phyloP scores from a whole-genome alignment of 2,888 invertebrate genomes.

The Orchestes rusci region DNA sequence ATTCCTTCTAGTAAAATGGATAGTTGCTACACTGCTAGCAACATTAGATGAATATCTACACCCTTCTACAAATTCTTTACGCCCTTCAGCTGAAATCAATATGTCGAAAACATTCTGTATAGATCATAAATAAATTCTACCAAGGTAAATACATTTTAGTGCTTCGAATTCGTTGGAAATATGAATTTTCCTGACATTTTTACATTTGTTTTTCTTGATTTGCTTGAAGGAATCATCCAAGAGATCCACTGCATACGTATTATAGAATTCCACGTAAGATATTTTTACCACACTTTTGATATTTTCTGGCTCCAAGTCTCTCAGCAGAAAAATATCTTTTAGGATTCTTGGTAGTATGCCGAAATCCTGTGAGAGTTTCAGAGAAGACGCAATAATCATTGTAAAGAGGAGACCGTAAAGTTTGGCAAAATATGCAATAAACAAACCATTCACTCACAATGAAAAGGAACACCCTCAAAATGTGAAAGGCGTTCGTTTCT shows the following conservation, averaged over 20 bases:
- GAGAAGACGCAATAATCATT: background rate
- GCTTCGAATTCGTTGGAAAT: slow-evolving; percentile 35
- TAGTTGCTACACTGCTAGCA: slow-evolving; percentile 41
- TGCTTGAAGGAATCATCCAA: slow-evolving; percentile 33
- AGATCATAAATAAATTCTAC: no score
- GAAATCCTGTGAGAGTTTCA: slow-evolving; percentile 24
- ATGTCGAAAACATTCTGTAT: no score
- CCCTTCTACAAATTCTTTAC: slow-evolving; percentile 34
- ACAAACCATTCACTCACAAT: no score
- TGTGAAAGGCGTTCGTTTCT: background rate
- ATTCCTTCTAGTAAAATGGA: slow-evolving; percentile 36
- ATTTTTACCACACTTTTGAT: slow-evolving; percentile 38
- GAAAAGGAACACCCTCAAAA: no score
- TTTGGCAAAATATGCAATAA: background rate
- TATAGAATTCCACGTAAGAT: slow-evolving; percentile 41
- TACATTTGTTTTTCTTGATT: slow-evolving; percentile 19
- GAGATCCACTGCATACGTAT: slow-evolving; percentile 38
- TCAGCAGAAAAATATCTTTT: slow-evolving; percentile 36
- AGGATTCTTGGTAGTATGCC: slow-evolving; percentile 42
- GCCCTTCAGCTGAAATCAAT: slow-evolving; percentile 39
- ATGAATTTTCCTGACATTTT: slow-evolving; percentile 33
- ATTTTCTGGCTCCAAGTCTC: slow-evolving; percentile 30
- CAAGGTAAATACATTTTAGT: slow-evolving; percentile 38
- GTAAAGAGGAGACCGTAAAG: background rate
- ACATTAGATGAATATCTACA: slow-evolving; percentile 38